Percentiles rank a stretch among this genome's conserved stretches.
Evolutionary conservation across 1,140 invertebrate species (phyloP).

Genomic region (Ips nitidus): DNA sequence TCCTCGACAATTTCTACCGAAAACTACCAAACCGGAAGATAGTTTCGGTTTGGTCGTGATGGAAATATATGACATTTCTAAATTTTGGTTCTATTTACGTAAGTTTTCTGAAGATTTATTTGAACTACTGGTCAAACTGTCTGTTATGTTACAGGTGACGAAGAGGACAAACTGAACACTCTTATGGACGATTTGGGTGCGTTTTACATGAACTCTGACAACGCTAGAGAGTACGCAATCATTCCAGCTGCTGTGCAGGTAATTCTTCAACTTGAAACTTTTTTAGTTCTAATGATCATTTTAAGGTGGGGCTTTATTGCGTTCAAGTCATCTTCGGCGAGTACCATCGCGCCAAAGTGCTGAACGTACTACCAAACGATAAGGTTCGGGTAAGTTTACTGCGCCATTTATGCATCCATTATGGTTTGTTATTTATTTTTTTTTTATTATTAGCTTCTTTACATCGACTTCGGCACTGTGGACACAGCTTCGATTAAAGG

Average conservation of each 20-base stretch:
- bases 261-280: slow-evolving; percentile 10
- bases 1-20: slow-evolving; percentile 35
- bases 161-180: not conserved
- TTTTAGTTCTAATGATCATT: not conserved
- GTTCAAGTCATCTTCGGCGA: slow-evolving; percentile 34
- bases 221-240: slow-evolving; percentile 11
- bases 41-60: slow-evolving; percentile 40
- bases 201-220: slow-evolving; percentile 18
- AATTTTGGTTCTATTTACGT: slow-evolving; percentile 45
- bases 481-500: slow-evolving; percentile 26
- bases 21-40: slow-evolving; percentile 23
- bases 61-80: slow-evolving; percentile 45
- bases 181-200: slow-evolving; percentile 43
- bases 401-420: slow-evolving; percentile 2
- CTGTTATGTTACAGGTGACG: not conserved
- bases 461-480: slow-evolving; percentile 45
- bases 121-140: not conserved
- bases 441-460: slow-evolving; percentile 39
- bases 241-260: slow-evolving; percentile 14
- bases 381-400: slow-evolving; percentile 37
- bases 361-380: slow-evolving; percentile 32
- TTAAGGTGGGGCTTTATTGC: slow-evolving; percentile 41
- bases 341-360: slow-evolving; percentile 42
- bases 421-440: slow-evolving; percentile 7
- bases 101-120: not conserved